Base-by-base conservation (phyloP, 2,113 vertebrate species). In the Heterocephalus glaber region DNA sequence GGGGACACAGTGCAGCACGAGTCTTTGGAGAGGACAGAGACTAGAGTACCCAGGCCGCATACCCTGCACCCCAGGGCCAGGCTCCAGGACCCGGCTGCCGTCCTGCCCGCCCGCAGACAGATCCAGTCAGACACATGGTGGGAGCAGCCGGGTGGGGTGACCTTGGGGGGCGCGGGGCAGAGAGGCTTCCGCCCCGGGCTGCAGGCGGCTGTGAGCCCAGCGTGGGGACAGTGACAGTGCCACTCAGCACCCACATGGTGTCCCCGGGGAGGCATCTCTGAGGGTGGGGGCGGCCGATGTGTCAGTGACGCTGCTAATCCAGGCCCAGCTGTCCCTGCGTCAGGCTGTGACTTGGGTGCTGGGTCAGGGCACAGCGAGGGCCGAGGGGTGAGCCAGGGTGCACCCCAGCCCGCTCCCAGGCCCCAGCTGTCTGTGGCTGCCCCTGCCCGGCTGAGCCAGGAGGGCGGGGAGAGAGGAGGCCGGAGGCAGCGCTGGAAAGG, bases 401-500 rank as follows among this genome's bases (percentile, higher is more conserved):
- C 28, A 22, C 26, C 33, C 66, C 35, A 66, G 44, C 44, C 74
- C 74, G 3, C 28, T 30, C 54, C n/a, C 33, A n/a, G 72, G 13
- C 22, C 70, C 24, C 2, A 22, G 12, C 13, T 35, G 47, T 47
- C 38, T 35, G 52, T 44, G 85, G 35, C 33, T 5, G 3, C 52
- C 35, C 56, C 38, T 2, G 19, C 7, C 12, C 47, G 0, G 33
- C 70, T 20, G 66, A 79, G 28, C 81, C 28, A 16, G 3, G 30
- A 6, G 60, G 19, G 30, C 49, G 54, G 58, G 56, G 38, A 86
- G 38, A 49, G 22, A 28, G 70, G 66, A 60, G 87, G 85, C 52
- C 14, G 0, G 20, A 92, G n/a, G 47, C 52, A 12, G 96, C 26
- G 44, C 90, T 60, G 38, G 74, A 97, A 97, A 97, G 92, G 97